A percentile compares a stretch with the other conserved stretches of the same genome.
Evolutionary conservation across 2,888 invertebrate genomes (phyloP).

Genomic region (Ichneumoninae sp.): DNA sequence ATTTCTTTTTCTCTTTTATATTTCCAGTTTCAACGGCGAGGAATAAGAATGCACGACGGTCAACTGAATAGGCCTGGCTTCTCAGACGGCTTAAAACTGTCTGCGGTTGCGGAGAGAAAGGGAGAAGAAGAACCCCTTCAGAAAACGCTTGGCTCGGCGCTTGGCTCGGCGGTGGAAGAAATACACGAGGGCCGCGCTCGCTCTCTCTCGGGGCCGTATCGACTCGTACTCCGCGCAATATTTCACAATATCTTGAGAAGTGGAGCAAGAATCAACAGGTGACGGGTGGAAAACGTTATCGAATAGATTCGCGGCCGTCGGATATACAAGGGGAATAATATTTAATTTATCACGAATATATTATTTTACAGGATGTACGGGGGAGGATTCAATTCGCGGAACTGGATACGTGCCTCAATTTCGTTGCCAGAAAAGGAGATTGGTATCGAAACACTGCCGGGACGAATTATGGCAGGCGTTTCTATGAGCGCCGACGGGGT

Average conservation of each 20-base stretch:
- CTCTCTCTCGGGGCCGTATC: background rate
- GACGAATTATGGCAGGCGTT: slow-evolving; percentile 59
- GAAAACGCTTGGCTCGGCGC: background rate
- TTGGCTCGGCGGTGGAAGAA: background rate
- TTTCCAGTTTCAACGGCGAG: slow-evolving; percentile 14
- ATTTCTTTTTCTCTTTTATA: slow-evolving; percentile 6
- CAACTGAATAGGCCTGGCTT: slow-evolving; percentile 38
- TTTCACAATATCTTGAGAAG: slow-evolving; percentile 10
- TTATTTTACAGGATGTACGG: background rate
- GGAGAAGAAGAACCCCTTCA: background rate
- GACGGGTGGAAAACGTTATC: slow-evolving; percentile 31
- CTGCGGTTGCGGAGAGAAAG: slow-evolving; percentile 1
- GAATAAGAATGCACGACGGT: slow-evolving; percentile 35
- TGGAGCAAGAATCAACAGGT: slow-evolving; percentile 56
- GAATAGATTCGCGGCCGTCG: slow-evolving; percentile 30
- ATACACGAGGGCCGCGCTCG: background rate
- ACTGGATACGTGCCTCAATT: slow-evolving; percentile 63
- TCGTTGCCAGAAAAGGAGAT: slow-evolving; percentile 56
- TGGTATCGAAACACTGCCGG: slow-evolving; percentile 57
- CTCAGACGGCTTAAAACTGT: slow-evolving; percentile 55
- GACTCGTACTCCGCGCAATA: slow-evolving; percentile 1
- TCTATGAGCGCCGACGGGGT: slow-evolving; percentile 28
- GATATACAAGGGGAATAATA: slow-evolving; percentile 61
- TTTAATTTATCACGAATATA: slow-evolving; percentile 42
- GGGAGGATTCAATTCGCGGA: background rate